A percentile compares a stretch with the other conserved stretches of the same genome.
phyloP scores from a whole-genome alignment of 1,140 invertebrate species.

The Ruditapes philippinarum region DNA sequence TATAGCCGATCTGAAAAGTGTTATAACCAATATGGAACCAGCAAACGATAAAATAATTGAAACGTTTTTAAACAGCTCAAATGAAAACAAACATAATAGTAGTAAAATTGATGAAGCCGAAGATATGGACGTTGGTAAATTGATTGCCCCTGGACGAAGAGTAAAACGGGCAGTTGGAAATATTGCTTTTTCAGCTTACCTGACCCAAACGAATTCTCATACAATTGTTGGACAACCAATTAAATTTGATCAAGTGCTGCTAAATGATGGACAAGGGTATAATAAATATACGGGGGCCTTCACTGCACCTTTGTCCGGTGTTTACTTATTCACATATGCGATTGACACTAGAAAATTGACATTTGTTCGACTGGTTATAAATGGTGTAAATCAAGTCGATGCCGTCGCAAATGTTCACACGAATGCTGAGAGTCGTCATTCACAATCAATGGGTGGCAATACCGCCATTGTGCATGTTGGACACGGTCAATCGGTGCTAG shows the following conservation, averaged over 20 bases:
- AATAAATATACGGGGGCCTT: neutral
- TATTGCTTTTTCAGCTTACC: constrained; percentile 18
- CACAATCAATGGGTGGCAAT: constrained; percentile 3
- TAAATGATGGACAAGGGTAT: constrained; percentile 32
- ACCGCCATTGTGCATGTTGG: neutral
- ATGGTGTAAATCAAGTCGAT: constrained; percentile 33
- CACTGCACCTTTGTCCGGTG: constrained; percentile 6
- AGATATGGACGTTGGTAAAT: neutral
- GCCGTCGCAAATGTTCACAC: constrained; percentile 19
- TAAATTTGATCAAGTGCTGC: neutral
- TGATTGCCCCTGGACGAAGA: neutral
- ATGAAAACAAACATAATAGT: no score
- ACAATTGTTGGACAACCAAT: neutral
- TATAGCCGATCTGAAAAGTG: neutral
- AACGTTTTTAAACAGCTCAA: no score
- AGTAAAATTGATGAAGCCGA: no score
- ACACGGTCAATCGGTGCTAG: neutral
- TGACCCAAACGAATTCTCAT: neutral
- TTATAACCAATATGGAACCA: no score
- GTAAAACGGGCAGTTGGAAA: neutral
- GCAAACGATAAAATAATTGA: no score
- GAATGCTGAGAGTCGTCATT: neutral
- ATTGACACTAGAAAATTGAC: neutral
- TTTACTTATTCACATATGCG: constrained; percentile 30
- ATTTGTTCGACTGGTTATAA: neutral